Percentiles rank a stretch among this genome's conserved stretches.
phyloP scores from a whole-genome alignment of 2,113 vertebrate genomes.

The Tachysurus vachellii region DNA sequence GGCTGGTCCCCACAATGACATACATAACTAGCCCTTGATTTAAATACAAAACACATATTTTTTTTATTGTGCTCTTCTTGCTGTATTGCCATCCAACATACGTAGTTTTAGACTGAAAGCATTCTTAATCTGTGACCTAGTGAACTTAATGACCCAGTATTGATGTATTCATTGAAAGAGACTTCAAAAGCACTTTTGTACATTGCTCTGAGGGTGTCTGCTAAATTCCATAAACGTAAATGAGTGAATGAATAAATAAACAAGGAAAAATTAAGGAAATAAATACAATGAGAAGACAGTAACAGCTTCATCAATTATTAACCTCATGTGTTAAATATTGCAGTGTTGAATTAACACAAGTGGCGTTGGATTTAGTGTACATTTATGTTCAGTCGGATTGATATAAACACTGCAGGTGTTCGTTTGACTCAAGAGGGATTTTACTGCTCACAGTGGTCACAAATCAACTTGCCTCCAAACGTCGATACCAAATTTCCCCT shows the following conservation, averaged over 20 bases:
- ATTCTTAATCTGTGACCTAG: no score
- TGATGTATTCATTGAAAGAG: no score
- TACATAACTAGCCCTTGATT: no score
- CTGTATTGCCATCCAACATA: no score
- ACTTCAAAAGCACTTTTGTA: no score
- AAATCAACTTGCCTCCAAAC: constrained; percentile 55
- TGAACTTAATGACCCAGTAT: no score
- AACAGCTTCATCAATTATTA: not conserved
- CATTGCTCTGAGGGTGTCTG: no score
- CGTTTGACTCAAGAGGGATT: constrained; percentile 42
- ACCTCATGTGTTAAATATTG: not conserved
- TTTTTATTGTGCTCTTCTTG: no score
- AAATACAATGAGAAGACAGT: not conserved
- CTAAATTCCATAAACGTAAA: not conserved
- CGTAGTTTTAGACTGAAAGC: no score
- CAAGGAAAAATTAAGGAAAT: not conserved
- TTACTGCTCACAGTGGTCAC: constrained; percentile 41
- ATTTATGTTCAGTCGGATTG: not conserved
- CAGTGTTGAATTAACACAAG: not conserved
- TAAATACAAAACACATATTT: no score
- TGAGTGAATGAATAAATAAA: not conserved
- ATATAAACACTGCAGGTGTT: constrained; percentile 42
- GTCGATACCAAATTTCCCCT: constrained; percentile 63
- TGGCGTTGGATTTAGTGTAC: not conserved
- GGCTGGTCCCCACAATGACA: not conserved